Evolutionary conservation across 2,797 vertebrate species (phyloP).

Genomic region (Poeciliopsis presidionis): DNA sequence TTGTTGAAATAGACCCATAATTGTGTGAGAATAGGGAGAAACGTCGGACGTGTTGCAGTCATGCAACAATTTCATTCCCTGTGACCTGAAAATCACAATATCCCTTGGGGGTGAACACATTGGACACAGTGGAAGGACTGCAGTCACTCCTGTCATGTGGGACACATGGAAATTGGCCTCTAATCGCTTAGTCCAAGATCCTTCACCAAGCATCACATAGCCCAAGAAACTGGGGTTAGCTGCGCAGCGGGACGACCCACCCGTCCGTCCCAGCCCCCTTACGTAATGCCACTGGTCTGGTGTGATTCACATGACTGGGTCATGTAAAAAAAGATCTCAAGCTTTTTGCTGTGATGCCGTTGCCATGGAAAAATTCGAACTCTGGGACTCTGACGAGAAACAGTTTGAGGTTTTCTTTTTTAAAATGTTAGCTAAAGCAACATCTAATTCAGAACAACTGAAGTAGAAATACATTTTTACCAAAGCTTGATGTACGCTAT

Average conservation of each 20-base stretch:
- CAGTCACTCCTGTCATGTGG: conserved; percentile 57
- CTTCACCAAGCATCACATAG: conserved; percentile 49
- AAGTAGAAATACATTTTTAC: background rate
- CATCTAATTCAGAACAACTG: background rate
- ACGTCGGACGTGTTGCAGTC: conserved; percentile 1
- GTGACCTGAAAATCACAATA: conserved; percentile 41
- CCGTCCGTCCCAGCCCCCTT: conserved; percentile 66
- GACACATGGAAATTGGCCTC: conserved; percentile 52
- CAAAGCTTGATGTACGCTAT: background rate
- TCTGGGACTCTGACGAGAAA: conserved; percentile 30
- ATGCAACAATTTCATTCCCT: conserved; percentile 9
- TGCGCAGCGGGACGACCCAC: conserved; percentile 49
- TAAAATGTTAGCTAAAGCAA: background rate
- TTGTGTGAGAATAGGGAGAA: conserved; percentile 12
- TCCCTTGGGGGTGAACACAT: conserved; percentile 41
- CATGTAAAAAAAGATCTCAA: conserved; percentile 55
- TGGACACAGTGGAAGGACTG: conserved; percentile 40
- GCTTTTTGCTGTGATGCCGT: conserved; percentile 60
- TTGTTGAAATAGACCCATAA: conserved; percentile 1
- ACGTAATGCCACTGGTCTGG: conserved; percentile 78
- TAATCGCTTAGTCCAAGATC: conserved; percentile 62
- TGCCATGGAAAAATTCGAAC: conserved; percentile 54
- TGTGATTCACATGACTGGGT: conserved; percentile 83
- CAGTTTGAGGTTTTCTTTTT: background rate
- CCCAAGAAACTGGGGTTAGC: conserved; percentile 44